phyloP scores from a whole-genome alignment of 2,888 invertebrate genomes.

The Torymus aiolomorphi region DNA sequence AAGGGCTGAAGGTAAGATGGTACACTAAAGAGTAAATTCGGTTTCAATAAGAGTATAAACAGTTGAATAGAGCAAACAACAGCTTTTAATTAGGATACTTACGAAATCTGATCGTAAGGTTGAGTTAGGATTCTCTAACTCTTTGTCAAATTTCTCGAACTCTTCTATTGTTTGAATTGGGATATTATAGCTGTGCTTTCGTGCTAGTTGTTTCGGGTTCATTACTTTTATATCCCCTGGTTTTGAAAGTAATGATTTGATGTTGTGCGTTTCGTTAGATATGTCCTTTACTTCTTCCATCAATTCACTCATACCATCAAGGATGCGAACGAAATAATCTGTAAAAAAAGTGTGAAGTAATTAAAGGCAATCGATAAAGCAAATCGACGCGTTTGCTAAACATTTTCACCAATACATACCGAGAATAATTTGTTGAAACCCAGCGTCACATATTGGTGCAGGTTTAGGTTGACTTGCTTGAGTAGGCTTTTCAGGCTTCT shows the following conservation, averaged over 20 bases:
- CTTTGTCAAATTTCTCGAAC: constrained; percentile 37
- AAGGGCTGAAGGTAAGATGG: constrained; percentile 28
- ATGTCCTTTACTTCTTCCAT: constrained; percentile 11
- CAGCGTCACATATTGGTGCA: background rate
- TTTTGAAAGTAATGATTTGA: background rate
- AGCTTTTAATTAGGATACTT: background rate
- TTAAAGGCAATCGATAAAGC: background rate
- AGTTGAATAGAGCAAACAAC: background rate
- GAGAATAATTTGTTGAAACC: constrained; percentile 24
- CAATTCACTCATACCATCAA: constrained; percentile 18
- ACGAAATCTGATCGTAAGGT: constrained; percentile 30
- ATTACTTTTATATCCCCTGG: constrained; percentile 20
- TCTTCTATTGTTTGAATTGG: constrained; percentile 33
- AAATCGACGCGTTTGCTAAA: background rate
- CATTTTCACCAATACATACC: constrained; percentile 6
- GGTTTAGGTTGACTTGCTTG: too few species aligned
- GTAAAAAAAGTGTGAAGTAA: background rate
- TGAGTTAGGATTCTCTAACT: constrained; percentile 28
- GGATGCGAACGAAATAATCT: constrained; percentile 22
- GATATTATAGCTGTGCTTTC: constrained; percentile 25
- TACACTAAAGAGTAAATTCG: background rate
- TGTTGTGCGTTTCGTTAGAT: background rate
- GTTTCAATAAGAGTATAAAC: too few species aligned
- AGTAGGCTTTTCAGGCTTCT: background rate
- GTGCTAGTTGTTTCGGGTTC: constrained; percentile 27